These are phyloP conservation scores for Tortrix viridana DNA, from an alignment of 2,888 invertebrate species.

Conservation along the genomic window DNA sequence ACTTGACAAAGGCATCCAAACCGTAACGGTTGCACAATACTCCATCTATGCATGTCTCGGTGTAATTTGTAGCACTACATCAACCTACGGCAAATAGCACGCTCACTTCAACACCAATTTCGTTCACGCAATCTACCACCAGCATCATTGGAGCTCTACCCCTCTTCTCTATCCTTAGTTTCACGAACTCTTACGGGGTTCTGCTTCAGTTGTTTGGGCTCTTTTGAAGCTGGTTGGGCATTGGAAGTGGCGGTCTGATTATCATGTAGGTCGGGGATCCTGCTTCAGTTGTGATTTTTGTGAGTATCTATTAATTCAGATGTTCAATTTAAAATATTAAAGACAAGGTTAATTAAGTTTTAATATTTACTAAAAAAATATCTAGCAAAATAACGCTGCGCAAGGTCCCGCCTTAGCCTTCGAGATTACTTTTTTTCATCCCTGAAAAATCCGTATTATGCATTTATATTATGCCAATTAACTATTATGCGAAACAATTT, in stretches of 20 bases:
- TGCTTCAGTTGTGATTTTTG: slow-evolving; percentile 47
- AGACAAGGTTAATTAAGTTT: not conserved
- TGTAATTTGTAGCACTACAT: slow-evolving; percentile 49
- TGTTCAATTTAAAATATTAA: not conserved
- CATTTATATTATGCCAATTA: too few species aligned
- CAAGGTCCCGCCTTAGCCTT: too few species aligned
- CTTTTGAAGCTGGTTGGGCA: slow-evolving; percentile 45
- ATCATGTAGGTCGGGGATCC: slow-evolving; percentile 62
- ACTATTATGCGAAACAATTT: too few species aligned
- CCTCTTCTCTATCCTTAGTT: slow-evolving; percentile 10
- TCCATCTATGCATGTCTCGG: slow-evolving; percentile 46
- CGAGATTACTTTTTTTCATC: too few species aligned
- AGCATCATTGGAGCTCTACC: slow-evolving; percentile 44
- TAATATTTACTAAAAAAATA: too few species aligned
- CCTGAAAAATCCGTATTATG: too few species aligned
- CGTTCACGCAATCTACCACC: slow-evolving; percentile 52
- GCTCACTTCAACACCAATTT: slow-evolving; percentile 59
- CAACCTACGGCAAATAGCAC: slow-evolving; percentile 41
- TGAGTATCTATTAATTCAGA: not conserved
- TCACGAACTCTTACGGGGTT: slow-evolving; percentile 23
- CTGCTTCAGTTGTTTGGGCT: slow-evolving; percentile 41
- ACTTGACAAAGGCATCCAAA: slow-evolving; percentile 37
- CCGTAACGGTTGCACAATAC: slow-evolving; percentile 32
- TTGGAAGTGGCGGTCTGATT: slow-evolving; percentile 64
- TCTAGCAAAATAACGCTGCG: too few species aligned